Evolutionary conservation across 2,797 vertebrate species (phyloP).

Genomic region (Hemitrygon akajei): DNA sequence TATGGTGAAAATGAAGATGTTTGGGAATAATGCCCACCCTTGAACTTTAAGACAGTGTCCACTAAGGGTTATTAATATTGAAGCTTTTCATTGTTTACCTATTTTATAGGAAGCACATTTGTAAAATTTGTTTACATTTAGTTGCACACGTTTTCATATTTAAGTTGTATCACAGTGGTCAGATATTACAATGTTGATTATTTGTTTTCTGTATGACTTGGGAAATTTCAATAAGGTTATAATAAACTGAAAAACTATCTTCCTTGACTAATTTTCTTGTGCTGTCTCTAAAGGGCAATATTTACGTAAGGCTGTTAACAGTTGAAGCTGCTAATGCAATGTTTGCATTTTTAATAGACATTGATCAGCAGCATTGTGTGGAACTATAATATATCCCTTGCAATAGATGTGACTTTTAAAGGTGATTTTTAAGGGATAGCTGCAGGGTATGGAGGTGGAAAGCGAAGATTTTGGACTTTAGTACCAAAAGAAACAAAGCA

Average conservation of each 20-base stretch:
- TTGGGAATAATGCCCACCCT: conserved; percentile 8
- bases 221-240: conserved; percentile 8
- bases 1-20: neutral
- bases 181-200: conserved; percentile 8
- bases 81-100: conserved; percentile 28
- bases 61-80: conserved; percentile 16
- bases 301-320: neutral
- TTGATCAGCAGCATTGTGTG: too few species aligned
- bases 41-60: conserved; percentile 10
- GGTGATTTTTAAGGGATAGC: neutral
- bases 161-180: conserved; percentile 31
- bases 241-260: neutral
- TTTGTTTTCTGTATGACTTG: conserved; percentile 16
- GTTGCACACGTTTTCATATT: conserved; percentile 14
- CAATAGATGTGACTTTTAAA: neutral
- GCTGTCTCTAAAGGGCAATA: neutral
- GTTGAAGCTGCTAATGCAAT: too few species aligned
- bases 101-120: conserved; percentile 9
- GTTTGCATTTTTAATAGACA: too few species aligned
- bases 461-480: neutral
- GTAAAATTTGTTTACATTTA: neutral
- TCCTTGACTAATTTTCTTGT: neutral
- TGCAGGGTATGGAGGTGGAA: neutral
- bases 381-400: too few species aligned
- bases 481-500: neutral